Evolutionary conservation across 1,140 invertebrate species (phyloP), one percentile per base, ranked within the genome.

Genomic region (Trichonephila clavata): DNA sequence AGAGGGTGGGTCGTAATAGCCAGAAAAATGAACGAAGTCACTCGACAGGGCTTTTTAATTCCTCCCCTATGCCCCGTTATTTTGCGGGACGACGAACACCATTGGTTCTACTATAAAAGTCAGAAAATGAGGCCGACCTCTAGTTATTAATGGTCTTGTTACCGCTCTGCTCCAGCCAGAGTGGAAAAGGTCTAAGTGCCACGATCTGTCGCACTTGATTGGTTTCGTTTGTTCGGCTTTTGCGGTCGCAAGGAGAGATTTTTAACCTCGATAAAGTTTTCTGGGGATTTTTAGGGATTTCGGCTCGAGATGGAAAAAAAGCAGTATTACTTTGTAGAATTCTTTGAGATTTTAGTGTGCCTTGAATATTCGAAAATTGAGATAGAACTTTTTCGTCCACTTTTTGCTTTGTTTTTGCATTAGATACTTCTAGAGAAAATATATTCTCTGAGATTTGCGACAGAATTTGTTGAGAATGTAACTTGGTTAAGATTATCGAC

Each of bases 191-290:
- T 13, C 68, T 24, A 77, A 77, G 68, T 20, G 68, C 27, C 68
- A 39, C 68, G 68, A 77, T 77, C 71, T 77, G 71, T 77, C 71
- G 71, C 27, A 32, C 32, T 77, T 77, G 71, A 77, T 77, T 77
- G 71, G 71, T 77, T 77, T 32, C 24, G 27, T 77, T 77, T 77
- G 71, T 27, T 24, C 65, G 65, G n/a, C 65, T 68, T 68, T 68
- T 24, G 65, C 71, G 71, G 71, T 77, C 27, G 71, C 71, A 77
- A 16, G 71, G 71, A 77, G 27, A 77, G 27, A 77, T 77, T 77
- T 50, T 77, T 77, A 77, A 77, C 71, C 71, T 39, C 32, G 32
- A 27, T 6, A 77, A 77, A 77, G 71, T 77, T 77, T 63, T 77
- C 71, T 77, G 14, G 18, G 18, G 24, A 27, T 68, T 27, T 68